Evolutionary conservation across 2,888 invertebrate genomes (phyloP).

Genomic region (Euzophera pinguis): DNA sequence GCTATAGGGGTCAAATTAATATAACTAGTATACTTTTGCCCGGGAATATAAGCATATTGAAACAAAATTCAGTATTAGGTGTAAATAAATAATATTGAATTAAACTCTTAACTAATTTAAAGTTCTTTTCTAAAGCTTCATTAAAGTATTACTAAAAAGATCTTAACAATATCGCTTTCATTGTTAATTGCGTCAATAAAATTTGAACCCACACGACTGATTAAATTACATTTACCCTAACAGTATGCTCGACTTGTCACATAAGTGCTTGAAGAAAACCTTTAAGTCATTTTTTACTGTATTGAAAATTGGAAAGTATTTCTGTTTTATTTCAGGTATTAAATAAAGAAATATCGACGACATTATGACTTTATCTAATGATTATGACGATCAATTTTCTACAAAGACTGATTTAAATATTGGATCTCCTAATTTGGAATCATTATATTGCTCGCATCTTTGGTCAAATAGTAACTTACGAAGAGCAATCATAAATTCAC

Average conservation of each 20-base stretch:
- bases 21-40: too few species aligned
- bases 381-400: conserved; percentile 40
- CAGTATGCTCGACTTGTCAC: not conserved
- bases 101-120: too few species aligned
- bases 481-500: conserved; percentile 49
- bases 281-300: not conserved
- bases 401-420: conserved; percentile 38
- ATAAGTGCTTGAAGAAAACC: not conserved
- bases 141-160: not conserved
- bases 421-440: conserved; percentile 55
- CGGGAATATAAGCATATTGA: too few species aligned
- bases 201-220: conserved; percentile 9
- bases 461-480: conserved; percentile 62
- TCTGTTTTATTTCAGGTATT: conserved; percentile 43
- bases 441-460: conserved; percentile 63
- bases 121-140: conserved; percentile 7
- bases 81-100: too few species aligned
- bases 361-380: conserved; percentile 57
- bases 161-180: conserved; percentile 28
- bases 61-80: too few species aligned
- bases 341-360: conserved; percentile 19
- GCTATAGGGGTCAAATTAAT: too few species aligned
- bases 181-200: conserved; percentile 30
- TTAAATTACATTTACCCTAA: conserved; percentile 3
- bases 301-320: too few species aligned